phyloP scores from a whole-genome alignment of 2,888 invertebrate genomes.

The Ornithoptera priamus region DNA sequence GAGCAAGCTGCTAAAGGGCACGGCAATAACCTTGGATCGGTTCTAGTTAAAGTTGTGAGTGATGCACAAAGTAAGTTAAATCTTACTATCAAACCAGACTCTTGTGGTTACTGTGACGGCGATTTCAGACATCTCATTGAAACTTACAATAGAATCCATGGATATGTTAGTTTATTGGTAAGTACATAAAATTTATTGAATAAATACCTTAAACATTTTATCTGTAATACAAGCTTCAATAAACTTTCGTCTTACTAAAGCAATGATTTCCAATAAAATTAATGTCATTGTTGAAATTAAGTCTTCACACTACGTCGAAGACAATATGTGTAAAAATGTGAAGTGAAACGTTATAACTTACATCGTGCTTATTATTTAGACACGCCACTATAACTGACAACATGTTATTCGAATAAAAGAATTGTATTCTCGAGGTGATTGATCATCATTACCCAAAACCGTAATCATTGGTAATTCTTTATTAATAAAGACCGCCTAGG shows the following conservation, averaged over 20 bases:
- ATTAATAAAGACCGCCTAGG: neutral
- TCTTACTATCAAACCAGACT: slow-evolving; percentile 52
- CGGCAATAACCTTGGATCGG: slow-evolving; percentile 54
- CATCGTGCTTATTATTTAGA: no score
- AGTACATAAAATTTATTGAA: slow-evolving; percentile 47
- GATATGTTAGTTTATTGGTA: slow-evolving; percentile 90
- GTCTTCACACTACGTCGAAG: no score
- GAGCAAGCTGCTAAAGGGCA: slow-evolving; percentile 55
- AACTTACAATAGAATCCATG: slow-evolving; percentile 86
- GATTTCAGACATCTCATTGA: slow-evolving; percentile 80
- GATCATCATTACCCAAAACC: neutral
- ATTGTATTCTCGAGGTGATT: neutral
- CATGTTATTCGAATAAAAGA: no score
- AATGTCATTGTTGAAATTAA: no score
- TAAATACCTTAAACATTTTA: neutral
- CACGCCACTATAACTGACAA: no score
- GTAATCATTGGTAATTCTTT: neutral
- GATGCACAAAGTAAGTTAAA: slow-evolving; percentile 61
- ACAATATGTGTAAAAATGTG: no score
- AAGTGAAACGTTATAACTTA: no score
- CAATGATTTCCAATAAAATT: no score
- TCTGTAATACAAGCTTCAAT: no score
- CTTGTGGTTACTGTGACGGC: slow-evolving; percentile 81
- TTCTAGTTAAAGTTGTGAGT: slow-evolving; percentile 62
- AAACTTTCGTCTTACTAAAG: neutral